A percentile compares a stretch with the other conserved stretches of the same genome.
phyloP scores from a whole-genome alignment of 1,140 invertebrate genomes.

The Eubasilissa regina region DNA sequence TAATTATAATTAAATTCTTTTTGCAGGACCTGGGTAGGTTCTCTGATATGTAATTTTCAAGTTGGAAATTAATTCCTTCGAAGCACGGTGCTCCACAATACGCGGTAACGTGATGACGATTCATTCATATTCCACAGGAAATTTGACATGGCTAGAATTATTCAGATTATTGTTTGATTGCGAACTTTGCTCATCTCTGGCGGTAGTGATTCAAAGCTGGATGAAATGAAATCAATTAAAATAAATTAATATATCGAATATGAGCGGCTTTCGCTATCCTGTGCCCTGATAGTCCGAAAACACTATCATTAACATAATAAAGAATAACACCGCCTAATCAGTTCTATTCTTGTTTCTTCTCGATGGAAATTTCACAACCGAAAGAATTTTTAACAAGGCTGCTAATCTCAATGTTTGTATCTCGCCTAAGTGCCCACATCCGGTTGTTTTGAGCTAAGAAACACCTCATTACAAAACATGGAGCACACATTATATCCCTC shows the following conservation, averaged over 20 bases:
- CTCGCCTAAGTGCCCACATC: slow-evolving; percentile 55
- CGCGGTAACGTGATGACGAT: no score
- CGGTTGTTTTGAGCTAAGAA: slow-evolving; percentile 37
- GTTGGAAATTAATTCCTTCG: no score
- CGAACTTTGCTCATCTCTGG: slow-evolving; percentile 7
- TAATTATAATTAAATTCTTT: no score
- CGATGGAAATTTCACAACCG: slow-evolving; percentile 50
- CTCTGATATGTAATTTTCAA: no score
- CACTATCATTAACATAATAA: slow-evolving; percentile 43
- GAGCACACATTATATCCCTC: slow-evolving; percentile 2
- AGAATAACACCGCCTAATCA: slow-evolving; percentile 45
- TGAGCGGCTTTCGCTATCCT: slow-evolving; percentile 33
- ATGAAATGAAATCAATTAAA: slow-evolving; percentile 50
- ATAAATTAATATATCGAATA: slow-evolving; percentile 50
- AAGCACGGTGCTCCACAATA: no score
- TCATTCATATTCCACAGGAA: background rate
- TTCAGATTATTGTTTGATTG: slow-evolving; percentile 29
- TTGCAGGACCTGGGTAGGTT: no score
- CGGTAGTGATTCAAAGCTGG: background rate
- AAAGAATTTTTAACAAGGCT: slow-evolving; percentile 56
- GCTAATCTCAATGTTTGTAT: slow-evolving; percentile 59
- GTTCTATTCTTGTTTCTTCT: slow-evolving; percentile 42
- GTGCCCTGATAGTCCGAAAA: slow-evolving; percentile 23
- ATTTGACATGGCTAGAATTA: slow-evolving; percentile 8
- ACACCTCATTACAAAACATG: slow-evolving; percentile 54